Evolutionary conservation across 1,140 invertebrate species (phyloP), one percentile per base, ranked within the genome.

Genomic region (Ephestia elutella): DNA sequence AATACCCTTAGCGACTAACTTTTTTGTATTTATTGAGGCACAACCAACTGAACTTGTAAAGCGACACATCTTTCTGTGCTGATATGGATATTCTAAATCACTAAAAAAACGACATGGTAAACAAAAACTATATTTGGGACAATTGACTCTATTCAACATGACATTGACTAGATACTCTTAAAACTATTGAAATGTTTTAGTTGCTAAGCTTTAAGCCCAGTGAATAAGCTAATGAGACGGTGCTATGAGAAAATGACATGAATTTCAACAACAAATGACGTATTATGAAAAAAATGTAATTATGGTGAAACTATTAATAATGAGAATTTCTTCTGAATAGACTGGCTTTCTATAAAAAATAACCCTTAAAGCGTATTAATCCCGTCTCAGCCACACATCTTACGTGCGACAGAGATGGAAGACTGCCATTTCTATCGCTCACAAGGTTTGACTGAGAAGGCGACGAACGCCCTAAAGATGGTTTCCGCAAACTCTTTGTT

Each of bases 21-120:
- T 44, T 50, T 19, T 25, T 25, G 7, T 25, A 25, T 25, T 25
- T 25, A 25, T 51, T n/a, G 64, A 70, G 70, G n/a, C n/a, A 73
- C 72, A 69, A 69, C 63, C 56, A 65, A 69, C 62, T 54, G 64
- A 54, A 48, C 59, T 65, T 67, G 68, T 70, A 65, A 75, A 63
- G 63, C 68, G 61, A 70, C 71, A 71, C 38, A 15, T 1, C 60
- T 60, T 63, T 49, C 54, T 73, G 73, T 76, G 70, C 73, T 78
- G 69, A 65, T 74, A 73, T 57, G 54, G 53, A 62, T 60, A 30
- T 56, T 62, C 53, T 57, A 65, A 54, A 59, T 38, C 35, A 49
- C 18, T 67, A 74, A 75, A 78, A 62, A 73, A 73, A 65, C 63
- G 63, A n/a, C n/a, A 66, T 51, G 50, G 57, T 54, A 30, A 60